Evolutionary conservation across 1,140 invertebrate species (phyloP), one percentile per base, ranked within the genome.

Genomic region (Caenorhabditis remanei): DNA sequence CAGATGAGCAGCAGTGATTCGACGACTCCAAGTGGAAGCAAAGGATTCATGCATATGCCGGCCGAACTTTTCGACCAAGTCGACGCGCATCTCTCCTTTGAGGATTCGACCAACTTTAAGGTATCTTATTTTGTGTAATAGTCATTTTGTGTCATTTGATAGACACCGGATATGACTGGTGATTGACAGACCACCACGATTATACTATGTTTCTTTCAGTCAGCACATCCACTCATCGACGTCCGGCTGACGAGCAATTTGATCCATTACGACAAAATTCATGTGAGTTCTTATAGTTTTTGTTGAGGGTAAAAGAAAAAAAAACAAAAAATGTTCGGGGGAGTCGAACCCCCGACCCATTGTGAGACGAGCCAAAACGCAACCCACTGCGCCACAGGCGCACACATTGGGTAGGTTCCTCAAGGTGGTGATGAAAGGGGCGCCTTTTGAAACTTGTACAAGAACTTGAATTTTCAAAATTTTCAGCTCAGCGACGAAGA

Each of bases 401-500:
- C 32, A 32, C 32, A 32, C 32, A n/a, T n/a, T n/a, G n/a, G n/a
- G n/a, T n/a, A n/a, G n/a, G 32, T 32, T 32, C 32, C 32, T 32
- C 32, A 32, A 63, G n/a, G n/a, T n/a, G n/a, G n/a, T n/a, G n/a
- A n/a, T n/a, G n/a, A n/a, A n/a, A n/a, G n/a, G n/a, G n/a, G n/a
- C n/a, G n/a, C n/a, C n/a, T n/a, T n/a, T n/a, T n/a, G n/a, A n/a
- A n/a, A n/a, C n/a, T n/a, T n/a, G n/a, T n/a, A n/a, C n/a, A n/a
- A n/a, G n/a, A n/a, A n/a, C n/a, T n/a, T n/a, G n/a, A n/a, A n/a
- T 63, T 24, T 63, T 50, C 41, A 53, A 5, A 43, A 71, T 46
- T 61, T 83, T 53, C 75, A 87, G 86, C 21, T 88, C 11, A 88
- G 87, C 24, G 71, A 79, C 56, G 87, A 88, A 40, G 84, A 88